Percentiles rank a stretch among this genome's conserved stretches.
Evolutionary conservation across 2,797 vertebrate genomes (phyloP).

Genomic region (Hippoglossus hippoglossus): DNA sequence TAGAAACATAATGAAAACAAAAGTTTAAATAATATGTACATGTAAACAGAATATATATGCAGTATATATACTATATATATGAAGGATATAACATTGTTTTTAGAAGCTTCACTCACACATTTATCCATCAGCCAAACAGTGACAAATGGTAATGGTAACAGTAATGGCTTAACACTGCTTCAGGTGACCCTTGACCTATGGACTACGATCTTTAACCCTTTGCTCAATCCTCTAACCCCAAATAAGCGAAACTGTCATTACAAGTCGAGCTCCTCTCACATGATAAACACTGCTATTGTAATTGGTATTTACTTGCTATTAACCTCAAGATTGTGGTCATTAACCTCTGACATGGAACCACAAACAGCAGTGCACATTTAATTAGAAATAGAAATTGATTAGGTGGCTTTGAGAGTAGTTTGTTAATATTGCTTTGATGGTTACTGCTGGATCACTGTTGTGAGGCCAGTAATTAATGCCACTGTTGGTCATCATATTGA

Average conservation of each 20-base stretch:
- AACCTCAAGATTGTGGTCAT: slow-evolving; percentile 28
- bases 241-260: slow-evolving; percentile 46
- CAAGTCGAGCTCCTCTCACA: slow-evolving; percentile 8
- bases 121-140: not conserved
- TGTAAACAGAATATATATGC: too few relatives aligned
- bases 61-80: not conserved
- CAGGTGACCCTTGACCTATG: slow-evolving; percentile 25
- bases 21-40: too few relatives aligned
- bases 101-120: not conserved
- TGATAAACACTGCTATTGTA: slow-evolving; percentile 32
- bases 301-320: slow-evolving; percentile 47
- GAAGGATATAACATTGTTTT: not conserved
- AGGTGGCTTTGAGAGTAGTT: not conserved
- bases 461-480: not conserved
- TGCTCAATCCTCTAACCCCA: not conserved
- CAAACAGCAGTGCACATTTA: slow-evolving; percentile 22
- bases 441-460: not conserved
- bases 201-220: slow-evolving; percentile 20
- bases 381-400: slow-evolving; percentile 40
- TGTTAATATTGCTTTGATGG: not conserved
- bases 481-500: not conserved
- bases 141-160: too few relatives aligned
- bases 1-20: too few relatives aligned
- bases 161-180: not conserved
- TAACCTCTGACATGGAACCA: slow-evolving; percentile 43